Percentiles rank a stretch among this genome's conserved stretches.
These are phyloP conservation scores for Tribolium freemani DNA, from an alignment of 2,888 invertebrate genomes.

Conservation along the genomic window DNA sequence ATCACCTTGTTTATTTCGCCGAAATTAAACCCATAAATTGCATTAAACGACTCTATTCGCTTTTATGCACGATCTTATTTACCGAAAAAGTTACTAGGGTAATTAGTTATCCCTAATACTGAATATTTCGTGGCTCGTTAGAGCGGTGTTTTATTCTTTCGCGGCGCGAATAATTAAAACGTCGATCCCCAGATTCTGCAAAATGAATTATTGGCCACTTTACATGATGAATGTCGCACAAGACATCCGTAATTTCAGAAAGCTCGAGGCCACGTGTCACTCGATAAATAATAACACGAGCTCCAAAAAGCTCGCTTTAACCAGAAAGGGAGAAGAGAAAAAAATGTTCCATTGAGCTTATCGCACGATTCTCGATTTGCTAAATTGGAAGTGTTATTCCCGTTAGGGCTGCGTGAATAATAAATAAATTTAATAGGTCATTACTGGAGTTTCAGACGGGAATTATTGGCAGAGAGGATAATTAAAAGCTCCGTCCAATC, in stretches of 20 bases:
- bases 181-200: background rate
- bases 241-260: slow-evolving; percentile 10
- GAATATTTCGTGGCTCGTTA: slow-evolving; percentile 34
- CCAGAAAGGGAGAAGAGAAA: background rate
- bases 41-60: slow-evolving; percentile 37
- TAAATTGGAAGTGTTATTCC: slow-evolving; percentile 24
- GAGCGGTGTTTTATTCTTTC: slow-evolving; percentile 4
- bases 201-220: slow-evolving; percentile 20
- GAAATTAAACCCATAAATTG: slow-evolving; percentile 45
- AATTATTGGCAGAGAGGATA: slow-evolving; percentile 14
- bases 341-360: slow-evolving; percentile 1
- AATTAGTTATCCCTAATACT: slow-evolving; percentile 27
- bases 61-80: slow-evolving; percentile 35
- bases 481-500: slow-evolving; percentile 32
- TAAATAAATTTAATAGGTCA: slow-evolving; percentile 34
- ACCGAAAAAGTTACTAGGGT: slow-evolving; percentile 20
- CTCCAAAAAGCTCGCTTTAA: background rate
- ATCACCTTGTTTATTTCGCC: slow-evolving; percentile 42
- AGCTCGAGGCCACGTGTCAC: background rate
- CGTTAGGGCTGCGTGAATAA: slow-evolving; percentile 26
- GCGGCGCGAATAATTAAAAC: background rate
- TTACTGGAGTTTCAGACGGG: slow-evolving; percentile 15
- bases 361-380: slow-evolving; percentile 6
- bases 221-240: slow-evolving; percentile 23
- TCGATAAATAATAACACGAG: slow-evolving; percentile 6